phyloP scores from a whole-genome alignment of 2,113 vertebrate genomes.

The Rhagologus leucostigma region DNA sequence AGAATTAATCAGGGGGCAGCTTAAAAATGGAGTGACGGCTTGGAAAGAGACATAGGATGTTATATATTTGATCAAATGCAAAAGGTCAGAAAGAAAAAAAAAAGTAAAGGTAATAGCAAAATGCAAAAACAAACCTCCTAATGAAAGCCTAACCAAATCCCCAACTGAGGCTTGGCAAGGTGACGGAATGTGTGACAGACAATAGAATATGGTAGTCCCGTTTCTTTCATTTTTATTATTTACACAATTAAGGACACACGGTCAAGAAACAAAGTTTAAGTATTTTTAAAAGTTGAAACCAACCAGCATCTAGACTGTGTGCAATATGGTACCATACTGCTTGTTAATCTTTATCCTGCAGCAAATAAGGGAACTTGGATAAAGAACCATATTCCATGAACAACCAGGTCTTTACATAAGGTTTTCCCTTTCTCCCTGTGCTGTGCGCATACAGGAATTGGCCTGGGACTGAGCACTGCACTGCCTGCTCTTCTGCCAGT shows the following conservation, averaged over 20 bases:
- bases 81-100: not conserved
- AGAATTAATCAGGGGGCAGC: not conserved
- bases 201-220: fast-evolving
- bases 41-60: not conserved
- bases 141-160: not conserved
- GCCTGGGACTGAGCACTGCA: not conserved
- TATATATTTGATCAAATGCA: not conserved
- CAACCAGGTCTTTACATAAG: not conserved
- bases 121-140: not conserved
- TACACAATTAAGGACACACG: not conserved
- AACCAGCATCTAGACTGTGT: not conserved
- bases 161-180: not conserved
- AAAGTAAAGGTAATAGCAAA: not conserved
- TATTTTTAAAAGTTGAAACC: not conserved
- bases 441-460: fast-evolving
- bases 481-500: not conserved
- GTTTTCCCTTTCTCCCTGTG: not conserved
- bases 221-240: not conserved
- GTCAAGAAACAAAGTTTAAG: not conserved
- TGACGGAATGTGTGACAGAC: not conserved
- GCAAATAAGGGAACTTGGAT: not conserved
- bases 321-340: not conserved
- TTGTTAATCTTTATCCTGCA: not conserved
- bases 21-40: not conserved
- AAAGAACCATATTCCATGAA: not conserved